phyloP scores from a whole-genome alignment of 1,140 invertebrate genomes.

The Anastatus disparis region DNA sequence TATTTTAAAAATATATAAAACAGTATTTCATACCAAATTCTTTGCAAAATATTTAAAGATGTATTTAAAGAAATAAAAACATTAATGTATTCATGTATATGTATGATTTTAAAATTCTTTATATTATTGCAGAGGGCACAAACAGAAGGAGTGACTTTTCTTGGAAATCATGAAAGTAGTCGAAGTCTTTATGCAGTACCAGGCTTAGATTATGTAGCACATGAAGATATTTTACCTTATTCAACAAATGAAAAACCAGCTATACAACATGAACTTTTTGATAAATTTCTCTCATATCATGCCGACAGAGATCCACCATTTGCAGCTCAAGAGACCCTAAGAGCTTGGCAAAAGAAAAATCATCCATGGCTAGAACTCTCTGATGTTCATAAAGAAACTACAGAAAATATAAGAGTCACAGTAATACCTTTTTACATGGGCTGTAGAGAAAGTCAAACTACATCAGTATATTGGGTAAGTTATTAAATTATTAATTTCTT shows the following conservation, averaged over 20 bases:
- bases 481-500: conserved; percentile 1
- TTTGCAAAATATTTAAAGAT: too few relatives aligned
- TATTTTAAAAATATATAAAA: conserved; percentile 48
- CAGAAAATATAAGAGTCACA: conserved; percentile 93
- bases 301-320: conserved; percentile 89
- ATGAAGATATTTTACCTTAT: conserved; percentile 94
- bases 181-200: conserved; percentile 93
- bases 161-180: conserved; percentile 94
- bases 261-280: conserved; percentile 93
- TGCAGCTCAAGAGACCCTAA: conserved; percentile 87
- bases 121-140: conserved; percentile 81
- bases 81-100: too few relatives aligned
- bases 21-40: too few relatives aligned
- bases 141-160: conserved; percentile 97
- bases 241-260: conserved; percentile 83
- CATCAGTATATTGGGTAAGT: conserved; percentile 90
- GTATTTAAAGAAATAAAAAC: too few relatives aligned
- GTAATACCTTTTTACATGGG: conserved; percentile 99
- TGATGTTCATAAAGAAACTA: conserved; percentile 98
- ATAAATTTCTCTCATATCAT: conserved; percentile 90
- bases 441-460: conserved; percentile 87
- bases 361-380: conserved; percentile 96
- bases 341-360: conserved; percentile 97
- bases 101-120: conserved; percentile 67
- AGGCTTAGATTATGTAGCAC: conserved; percentile 95